These are phyloP conservation scores for Esox lucius DNA, from an alignment of 2,797 vertebrate species.

Conservation along the genomic window DNA sequence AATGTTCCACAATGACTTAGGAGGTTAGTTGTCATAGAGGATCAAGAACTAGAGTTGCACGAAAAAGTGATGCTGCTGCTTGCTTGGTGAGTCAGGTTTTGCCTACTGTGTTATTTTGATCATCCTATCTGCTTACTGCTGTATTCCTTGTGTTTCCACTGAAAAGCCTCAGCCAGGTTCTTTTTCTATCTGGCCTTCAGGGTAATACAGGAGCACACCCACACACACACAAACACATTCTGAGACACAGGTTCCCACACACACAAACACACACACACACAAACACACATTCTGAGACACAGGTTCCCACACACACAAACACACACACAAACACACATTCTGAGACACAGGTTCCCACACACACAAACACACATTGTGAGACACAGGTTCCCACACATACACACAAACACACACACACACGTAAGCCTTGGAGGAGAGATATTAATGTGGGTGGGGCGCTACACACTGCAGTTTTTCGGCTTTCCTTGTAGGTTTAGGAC, in stretches of 20 bases:
- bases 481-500: no score
- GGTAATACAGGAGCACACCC: conserved; percentile 69
- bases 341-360: no score
- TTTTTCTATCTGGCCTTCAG: conserved; percentile 55
- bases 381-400: no score
- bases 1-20: conserved; percentile 20
- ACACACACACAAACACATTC: conserved; percentile 27
- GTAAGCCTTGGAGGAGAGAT: background rate
- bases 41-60: conserved; percentile 52
- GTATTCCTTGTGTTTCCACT: conserved; percentile 63
- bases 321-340: conserved; percentile 24
- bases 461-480: no score
- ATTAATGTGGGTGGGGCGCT: no score
- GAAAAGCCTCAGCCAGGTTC: conserved; percentile 54
- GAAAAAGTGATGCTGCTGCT: conserved; percentile 49
- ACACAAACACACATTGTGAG: no score
- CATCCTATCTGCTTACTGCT: conserved; percentile 56
- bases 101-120: conserved; percentile 78
- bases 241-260: conserved; percentile 27
- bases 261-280: conserved; percentile 32
- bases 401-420: conserved; percentile 15
- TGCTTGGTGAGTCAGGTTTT: conserved; percentile 73
- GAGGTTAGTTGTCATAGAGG: conserved; percentile 45
- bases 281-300: no score
- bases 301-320: no score